These are phyloP conservation scores for Eupithecia exiguata DNA, from an alignment of 2,888 invertebrate species.

Conservation along the genomic window DNA sequence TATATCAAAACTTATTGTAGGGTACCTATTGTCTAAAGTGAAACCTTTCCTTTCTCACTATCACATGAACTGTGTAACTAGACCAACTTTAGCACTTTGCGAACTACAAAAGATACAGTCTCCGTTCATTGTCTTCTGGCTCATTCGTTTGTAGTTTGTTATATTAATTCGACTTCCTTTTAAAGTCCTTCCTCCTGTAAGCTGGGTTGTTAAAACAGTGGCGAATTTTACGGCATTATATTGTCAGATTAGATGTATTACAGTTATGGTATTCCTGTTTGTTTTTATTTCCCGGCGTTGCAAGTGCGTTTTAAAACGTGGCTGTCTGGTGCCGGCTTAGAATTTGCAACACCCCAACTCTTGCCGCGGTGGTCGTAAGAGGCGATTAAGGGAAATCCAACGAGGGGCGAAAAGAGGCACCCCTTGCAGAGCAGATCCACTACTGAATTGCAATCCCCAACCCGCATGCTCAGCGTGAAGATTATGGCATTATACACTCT, in stretches of 20 bases:
- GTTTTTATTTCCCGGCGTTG: background rate
- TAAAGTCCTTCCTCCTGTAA: constrained; percentile 1
- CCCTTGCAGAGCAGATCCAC: background rate
- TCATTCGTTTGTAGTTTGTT: constrained; percentile 31
- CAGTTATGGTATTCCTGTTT: background rate
- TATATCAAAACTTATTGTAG: background rate
- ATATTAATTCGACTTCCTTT: constrained; percentile 29
- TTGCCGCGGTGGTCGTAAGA: no score
- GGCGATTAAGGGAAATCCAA: no score
- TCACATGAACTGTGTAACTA: constrained; percentile 3
- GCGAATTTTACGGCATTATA: background rate
- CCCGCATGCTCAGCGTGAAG: no score
- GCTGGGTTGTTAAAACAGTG: background rate
- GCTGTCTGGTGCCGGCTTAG: background rate
- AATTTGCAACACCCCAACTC: background rate
- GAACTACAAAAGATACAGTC: constrained; percentile 31
- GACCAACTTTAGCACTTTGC: constrained; percentile 38
- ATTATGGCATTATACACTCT: background rate
- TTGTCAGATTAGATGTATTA: background rate
- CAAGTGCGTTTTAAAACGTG: background rate
- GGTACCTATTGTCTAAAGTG: constrained; percentile 3
- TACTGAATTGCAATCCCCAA: background rate
- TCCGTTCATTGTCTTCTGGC: constrained; percentile 33
- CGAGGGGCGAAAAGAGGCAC: no score
- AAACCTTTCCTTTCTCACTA: constrained; percentile 6